A percentile compares a stretch with the other conserved stretches of the same genome.
Conservation (phyloP, 2,888 invertebrate species). For the Sycophila texana region DNA sequence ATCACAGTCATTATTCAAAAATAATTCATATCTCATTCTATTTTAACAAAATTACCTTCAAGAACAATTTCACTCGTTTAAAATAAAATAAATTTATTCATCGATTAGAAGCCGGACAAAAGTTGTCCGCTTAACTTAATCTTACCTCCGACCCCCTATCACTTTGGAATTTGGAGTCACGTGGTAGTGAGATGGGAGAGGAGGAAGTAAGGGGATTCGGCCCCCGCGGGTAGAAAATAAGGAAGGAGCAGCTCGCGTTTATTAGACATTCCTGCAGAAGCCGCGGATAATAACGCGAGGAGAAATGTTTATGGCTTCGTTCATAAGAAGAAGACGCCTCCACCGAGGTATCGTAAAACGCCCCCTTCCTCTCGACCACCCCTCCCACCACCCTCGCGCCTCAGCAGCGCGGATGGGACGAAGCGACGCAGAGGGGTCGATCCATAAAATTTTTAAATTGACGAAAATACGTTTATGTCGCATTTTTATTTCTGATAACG, state of each 20-base stretch:
- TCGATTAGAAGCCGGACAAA: too few relatives aligned
- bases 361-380: too few relatives aligned
- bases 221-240: background rate
- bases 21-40: too few relatives aligned
- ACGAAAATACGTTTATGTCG: constrained; percentile 26
- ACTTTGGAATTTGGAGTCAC: too few relatives aligned
- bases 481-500: constrained; percentile 29
- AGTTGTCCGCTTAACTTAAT: too few relatives aligned
- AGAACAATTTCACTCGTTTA: too few relatives aligned
- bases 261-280: constrained; percentile 67
- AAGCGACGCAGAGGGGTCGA: background rate
- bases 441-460: constrained; percentile 40
- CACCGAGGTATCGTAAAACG: constrained; percentile 32
- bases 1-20: too few relatives aligned
- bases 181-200: too few relatives aligned
- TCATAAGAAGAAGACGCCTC: constrained; percentile 29
- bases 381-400: background rate
- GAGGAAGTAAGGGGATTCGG: background rate
- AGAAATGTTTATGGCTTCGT: constrained; percentile 51
- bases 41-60: too few relatives aligned
- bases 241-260: constrained; percentile 62
- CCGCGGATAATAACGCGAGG: constrained; percentile 45
- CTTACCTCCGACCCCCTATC: too few relatives aligned
- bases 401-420: background rate
- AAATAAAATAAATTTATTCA: too few relatives aligned